Evolutionary conservation across 2,797 vertebrate species (phyloP).

Genomic region (Heliangelus exortis): DNA sequence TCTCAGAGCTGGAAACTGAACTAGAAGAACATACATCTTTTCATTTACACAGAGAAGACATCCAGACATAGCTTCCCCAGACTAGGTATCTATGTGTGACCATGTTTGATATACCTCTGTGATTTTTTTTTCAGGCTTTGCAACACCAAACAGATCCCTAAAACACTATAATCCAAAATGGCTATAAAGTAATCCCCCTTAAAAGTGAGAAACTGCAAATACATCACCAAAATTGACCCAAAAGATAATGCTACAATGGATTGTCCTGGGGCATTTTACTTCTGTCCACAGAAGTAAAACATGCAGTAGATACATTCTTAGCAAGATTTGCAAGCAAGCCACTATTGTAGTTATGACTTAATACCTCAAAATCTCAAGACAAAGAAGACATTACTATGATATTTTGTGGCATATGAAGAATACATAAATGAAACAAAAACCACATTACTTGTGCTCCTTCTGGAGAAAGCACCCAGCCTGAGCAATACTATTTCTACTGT

Average conservation of each 20-base stretch:
- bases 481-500: background rate
- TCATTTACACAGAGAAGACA: background rate
- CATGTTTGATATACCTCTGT: background rate
- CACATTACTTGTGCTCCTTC: background rate
- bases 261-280: background rate
- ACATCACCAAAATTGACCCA: background rate
- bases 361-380: constrained; percentile 24
- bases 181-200: background rate
- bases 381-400: background rate
- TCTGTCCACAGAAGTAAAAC: background rate
- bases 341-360: background rate
- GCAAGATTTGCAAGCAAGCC: background rate
- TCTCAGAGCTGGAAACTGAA: background rate
- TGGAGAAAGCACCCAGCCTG: background rate
- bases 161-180: background rate
- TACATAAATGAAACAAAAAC: background rate
- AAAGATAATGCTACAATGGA: background rate
- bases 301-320: background rate
- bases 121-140: background rate
- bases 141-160: background rate
- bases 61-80: background rate
- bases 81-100: background rate
- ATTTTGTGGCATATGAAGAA: background rate
- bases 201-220: background rate
- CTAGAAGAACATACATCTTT: background rate